A percentile compares a stretch with the other conserved stretches of the same genome.
Evolutionary conservation across 1,140 invertebrate genomes (phyloP).

Genomic region (Drosophila virilis): DNA sequence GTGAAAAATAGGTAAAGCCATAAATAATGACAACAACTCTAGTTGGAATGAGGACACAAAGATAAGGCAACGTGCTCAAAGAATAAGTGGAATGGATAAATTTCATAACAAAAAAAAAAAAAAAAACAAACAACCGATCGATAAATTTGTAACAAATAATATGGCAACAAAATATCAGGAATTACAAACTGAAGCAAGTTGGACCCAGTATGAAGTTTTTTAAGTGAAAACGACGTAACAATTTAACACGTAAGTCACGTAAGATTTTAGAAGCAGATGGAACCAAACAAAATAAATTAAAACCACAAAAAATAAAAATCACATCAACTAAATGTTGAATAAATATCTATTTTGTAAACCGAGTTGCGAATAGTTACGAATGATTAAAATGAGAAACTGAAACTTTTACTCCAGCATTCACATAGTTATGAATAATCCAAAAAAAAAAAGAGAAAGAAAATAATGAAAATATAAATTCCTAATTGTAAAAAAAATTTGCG

Average conservation of each 20-base stretch:
- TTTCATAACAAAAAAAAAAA: too few species aligned
- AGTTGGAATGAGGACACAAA: slow-evolving; percentile 1
- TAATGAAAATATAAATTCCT: slow-evolving; percentile 38
- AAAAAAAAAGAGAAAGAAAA: slow-evolving; percentile 38
- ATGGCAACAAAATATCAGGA: slow-evolving; percentile 78
- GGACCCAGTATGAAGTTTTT: slow-evolving; percentile 75
- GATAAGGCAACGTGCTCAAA: slow-evolving; percentile 33
- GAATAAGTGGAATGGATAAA: neutral
- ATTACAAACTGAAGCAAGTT: slow-evolving; percentile 75
- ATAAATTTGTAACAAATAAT: slow-evolving; percentile 51
- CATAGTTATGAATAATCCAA: slow-evolving; percentile 56
- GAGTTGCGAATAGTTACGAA: slow-evolving; percentile 48
- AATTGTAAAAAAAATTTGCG: slow-evolving; percentile 68
- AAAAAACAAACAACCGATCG: slow-evolving; percentile 16
- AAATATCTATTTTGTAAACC: slow-evolving; percentile 78
- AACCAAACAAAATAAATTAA: slow-evolving; percentile 47
- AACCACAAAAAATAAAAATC: slow-evolving; percentile 17
- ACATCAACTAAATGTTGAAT: slow-evolving; percentile 36
- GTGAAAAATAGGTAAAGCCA: slow-evolving; percentile 36
- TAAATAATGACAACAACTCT: slow-evolving; percentile 32
- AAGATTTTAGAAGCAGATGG: slow-evolving; percentile 76
- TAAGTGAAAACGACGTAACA: slow-evolving; percentile 46
- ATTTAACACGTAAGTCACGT: slow-evolving; percentile 63
- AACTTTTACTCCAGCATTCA: slow-evolving; percentile 74
- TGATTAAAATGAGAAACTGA: slow-evolving; percentile 58